Evolutionary conservation across 1,140 invertebrate genomes (phyloP).

Genomic region (Scaptomyza hsui): DNA sequence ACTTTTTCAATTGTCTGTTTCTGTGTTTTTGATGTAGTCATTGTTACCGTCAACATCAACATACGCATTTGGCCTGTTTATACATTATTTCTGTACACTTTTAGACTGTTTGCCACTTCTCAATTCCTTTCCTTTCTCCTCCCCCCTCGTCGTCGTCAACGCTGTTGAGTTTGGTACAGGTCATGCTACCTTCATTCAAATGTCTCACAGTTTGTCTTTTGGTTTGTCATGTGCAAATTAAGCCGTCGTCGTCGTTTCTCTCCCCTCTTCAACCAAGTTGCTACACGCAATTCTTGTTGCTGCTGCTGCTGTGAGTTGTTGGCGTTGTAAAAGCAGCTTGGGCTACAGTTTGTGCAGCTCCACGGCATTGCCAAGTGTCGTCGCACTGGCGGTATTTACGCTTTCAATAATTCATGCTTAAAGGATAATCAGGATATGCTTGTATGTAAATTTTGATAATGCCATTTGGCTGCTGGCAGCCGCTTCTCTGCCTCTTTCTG

Average conservation of each 20-base stretch:
- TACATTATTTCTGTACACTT: slow-evolving; percentile 13
- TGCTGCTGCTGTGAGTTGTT: slow-evolving; percentile 18
- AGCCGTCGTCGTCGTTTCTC: slow-evolving; percentile 56
- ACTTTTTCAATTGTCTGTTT: not conserved
- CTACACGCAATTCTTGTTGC: slow-evolving; percentile 32
- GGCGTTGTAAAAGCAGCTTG: slow-evolving; percentile 51
- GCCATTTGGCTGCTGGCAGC: slow-evolving; percentile 60
- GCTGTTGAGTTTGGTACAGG: slow-evolving; percentile 13
- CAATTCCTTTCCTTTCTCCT: not conserved
- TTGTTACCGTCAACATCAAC: not conserved
- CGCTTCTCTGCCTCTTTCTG: slow-evolving; percentile 5
- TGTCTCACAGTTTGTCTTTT: slow-evolving; percentile 66
- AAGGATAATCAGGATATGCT: slow-evolving; percentile 80
- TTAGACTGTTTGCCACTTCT: slow-evolving; percentile 1
- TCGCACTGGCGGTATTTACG: slow-evolving; percentile 75
- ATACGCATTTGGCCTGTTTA: slow-evolving; percentile 16
- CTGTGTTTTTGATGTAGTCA: not conserved
- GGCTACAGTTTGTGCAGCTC: slow-evolving; percentile 43
- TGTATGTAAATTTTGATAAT: slow-evolving; percentile 82
- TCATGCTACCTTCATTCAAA: slow-evolving; percentile 42
- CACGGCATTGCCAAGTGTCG: slow-evolving; percentile 40
- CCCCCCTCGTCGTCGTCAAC: too few relatives aligned
- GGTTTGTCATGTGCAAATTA: slow-evolving; percentile 75
- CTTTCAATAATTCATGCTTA: slow-evolving; percentile 82
- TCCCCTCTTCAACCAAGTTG: not conserved